Base-by-base conservation (phyloP, 2,113 vertebrate genomes). In the Eurypyga helias region DNA sequence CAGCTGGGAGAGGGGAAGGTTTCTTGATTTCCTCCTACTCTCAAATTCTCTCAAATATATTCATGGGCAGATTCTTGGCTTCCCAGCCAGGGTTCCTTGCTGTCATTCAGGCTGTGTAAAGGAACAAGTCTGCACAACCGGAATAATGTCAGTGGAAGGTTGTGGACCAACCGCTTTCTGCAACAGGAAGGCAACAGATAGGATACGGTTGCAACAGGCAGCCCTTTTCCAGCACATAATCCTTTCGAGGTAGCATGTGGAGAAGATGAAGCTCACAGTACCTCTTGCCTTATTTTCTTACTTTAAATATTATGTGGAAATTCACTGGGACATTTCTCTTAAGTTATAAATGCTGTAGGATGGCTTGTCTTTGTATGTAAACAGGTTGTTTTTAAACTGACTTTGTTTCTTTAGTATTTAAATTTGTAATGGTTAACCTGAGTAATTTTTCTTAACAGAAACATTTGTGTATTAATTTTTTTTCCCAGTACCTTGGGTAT, bases 401-500 rank as follows among this genome's bases (percentile, higher is more conserved):
- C 12, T 16, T 58, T 70, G 78, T 78, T 65, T 67, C 55, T 66
- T 60, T 36, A 54, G 1, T 65, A 28, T 17, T 89, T 69, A 48
- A 18, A 4, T 54, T 78, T 60, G 54, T 45, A 31, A 24, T 55
- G 87, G 33, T 49, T 89, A 55, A 91, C 52, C 36, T 52, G 46
- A 72, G 28, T 57, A 29, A 62, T 60, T 84, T 84, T 87, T 18
- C 31, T 66, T 83, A 90, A 81, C 29, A 91, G 49, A 82, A 87
- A 45, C 24, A 51, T 5, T 45, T 79, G 10, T 70, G 11, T 60
- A 52, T 67, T 71, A 6, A 18, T 57, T 23, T 87, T 76, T 78
- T 38, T 93, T 91, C 89, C 82, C 85, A 99, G 99, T 99, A 99
- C 95, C 99, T 99, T 96, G 99, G 99, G 46, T 99, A 99, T 97